A percentile compares a stretch with the other conserved stretches of the same genome.
Evolutionary conservation across 1,140 invertebrate species (phyloP).

Genomic region (Belonocnema kinseyi): DNA sequence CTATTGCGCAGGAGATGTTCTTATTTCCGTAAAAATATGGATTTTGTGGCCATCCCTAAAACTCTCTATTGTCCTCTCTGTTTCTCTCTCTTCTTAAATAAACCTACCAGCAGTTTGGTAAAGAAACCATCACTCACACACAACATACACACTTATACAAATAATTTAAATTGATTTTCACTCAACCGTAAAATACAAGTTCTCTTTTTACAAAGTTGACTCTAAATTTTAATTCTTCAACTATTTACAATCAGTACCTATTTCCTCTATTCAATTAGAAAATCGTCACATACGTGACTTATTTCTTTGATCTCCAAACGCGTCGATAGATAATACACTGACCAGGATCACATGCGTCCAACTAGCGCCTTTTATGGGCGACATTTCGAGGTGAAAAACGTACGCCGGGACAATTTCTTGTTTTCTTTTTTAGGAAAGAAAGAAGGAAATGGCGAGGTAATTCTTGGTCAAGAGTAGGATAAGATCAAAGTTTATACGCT

Average conservation of each 20-base stretch:
- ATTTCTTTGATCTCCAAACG: conserved; percentile 4
- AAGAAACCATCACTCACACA: background rate
- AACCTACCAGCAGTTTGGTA: background rate
- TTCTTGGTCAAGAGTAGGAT: background rate
- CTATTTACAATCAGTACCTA: conserved; percentile 2
- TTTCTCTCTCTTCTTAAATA: background rate
- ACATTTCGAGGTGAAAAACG: conserved; percentile 12
- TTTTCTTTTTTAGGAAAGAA: conserved; percentile 13
- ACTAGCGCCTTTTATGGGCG: conserved; percentile 17
- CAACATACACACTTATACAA: background rate
- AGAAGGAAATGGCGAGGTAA: conserved; percentile 36
- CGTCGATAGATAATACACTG: background rate
- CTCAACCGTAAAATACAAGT: background rate
- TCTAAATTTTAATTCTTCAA: background rate
- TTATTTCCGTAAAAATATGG: background rate
- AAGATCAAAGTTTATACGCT: conserved; percentile 18
- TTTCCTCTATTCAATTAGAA: background rate
- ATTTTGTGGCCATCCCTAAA: background rate
- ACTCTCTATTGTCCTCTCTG: background rate
- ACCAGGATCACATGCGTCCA: conserved; percentile 20
- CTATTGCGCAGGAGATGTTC: background rate
- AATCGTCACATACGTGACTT: background rate
- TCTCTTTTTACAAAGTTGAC: background rate
- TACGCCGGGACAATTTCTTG: background rate
- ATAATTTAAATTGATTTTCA: conserved; percentile 25